These are phyloP conservation scores for Meliscaeva auricollis DNA, from an alignment of 2,888 invertebrate species.

Conservation along the genomic window DNA sequence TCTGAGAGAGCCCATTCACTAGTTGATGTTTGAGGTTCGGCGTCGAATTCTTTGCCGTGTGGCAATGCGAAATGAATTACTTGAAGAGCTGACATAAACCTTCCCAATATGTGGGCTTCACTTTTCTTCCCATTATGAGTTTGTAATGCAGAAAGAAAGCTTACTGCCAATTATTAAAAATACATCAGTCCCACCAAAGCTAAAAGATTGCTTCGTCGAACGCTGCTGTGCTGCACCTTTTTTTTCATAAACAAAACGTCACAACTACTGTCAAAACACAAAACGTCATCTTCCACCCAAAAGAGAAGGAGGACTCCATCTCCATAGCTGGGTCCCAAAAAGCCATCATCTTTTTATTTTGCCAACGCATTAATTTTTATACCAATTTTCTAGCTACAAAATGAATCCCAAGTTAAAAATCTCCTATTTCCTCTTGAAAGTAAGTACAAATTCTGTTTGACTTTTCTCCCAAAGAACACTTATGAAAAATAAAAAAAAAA, in stretches of 20 bases:
- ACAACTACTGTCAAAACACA: slow-evolving; percentile 55
- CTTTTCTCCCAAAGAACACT: slow-evolving; percentile 44
- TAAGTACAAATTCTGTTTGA: slow-evolving; percentile 82
- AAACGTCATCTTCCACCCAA: slow-evolving; percentile 51
- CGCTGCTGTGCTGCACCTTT: slow-evolving; percentile 32
- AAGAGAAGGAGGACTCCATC: slow-evolving; percentile 46
- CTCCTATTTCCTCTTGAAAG: slow-evolving; percentile 89
- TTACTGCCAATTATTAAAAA: too few relatives aligned
- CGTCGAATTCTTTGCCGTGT: too few relatives aligned
- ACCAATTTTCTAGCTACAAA: slow-evolving; percentile 48
- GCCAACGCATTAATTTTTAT: slow-evolving; percentile 70
- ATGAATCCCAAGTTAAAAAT: slow-evolving; percentile 91
- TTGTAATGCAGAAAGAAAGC: too few relatives aligned
- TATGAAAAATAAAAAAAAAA: not conserved
- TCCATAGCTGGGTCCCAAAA: slow-evolving; percentile 49
- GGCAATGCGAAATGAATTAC: too few relatives aligned
- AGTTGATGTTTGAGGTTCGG: too few relatives aligned
- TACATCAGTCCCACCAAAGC: not conserved
- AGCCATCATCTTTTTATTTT: slow-evolving; percentile 57
- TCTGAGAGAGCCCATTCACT: too few relatives aligned
- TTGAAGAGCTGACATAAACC: too few relatives aligned
- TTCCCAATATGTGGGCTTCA: too few relatives aligned
- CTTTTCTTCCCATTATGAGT: too few relatives aligned
- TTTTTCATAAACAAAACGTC: slow-evolving; percentile 21
- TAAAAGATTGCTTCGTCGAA: slow-evolving; percentile 1